Percentiles rank a stretch among this genome's conserved stretches.
These are phyloP conservation scores for Endomychus coccineus DNA, from an alignment of 2,888 invertebrate genomes.

Conservation along the genomic window DNA sequence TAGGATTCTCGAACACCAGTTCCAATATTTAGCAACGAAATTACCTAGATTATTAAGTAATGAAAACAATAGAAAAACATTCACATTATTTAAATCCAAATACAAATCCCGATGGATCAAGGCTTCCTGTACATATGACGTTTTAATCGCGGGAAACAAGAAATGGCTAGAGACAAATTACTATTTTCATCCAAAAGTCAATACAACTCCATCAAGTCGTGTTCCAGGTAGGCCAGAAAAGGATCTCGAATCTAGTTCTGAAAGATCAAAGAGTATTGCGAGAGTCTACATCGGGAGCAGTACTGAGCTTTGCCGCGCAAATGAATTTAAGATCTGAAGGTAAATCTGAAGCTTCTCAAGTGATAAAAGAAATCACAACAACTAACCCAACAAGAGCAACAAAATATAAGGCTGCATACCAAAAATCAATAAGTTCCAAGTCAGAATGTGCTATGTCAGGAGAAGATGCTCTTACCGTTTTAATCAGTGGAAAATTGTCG, in stretches of 20 bases:
- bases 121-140: too few relatives aligned
- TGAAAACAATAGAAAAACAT: too few relatives aligned
- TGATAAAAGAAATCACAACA: conserved; percentile 18
- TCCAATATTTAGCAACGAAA: too few relatives aligned
- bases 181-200: conserved; percentile 20
- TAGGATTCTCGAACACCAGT: too few relatives aligned
- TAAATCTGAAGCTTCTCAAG: conserved; percentile 19
- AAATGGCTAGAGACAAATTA: too few relatives aligned
- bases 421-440: not conserved
- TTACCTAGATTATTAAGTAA: too few relatives aligned
- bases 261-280: conserved; percentile 18
- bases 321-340: conserved; percentile 20
- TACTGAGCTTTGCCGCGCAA: conserved; percentile 18
- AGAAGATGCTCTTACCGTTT: conserved; percentile 24
- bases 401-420: not conserved
- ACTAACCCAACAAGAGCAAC: not conserved
- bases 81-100: too few relatives aligned
- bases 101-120: too few relatives aligned
- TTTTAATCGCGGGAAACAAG: too few relatives aligned
- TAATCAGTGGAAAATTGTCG: conserved; percentile 25
- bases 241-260: conserved; percentile 14
- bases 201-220: conserved; percentile 11
- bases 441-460: conserved; percentile 15
- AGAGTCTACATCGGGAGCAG: conserved; percentile 14
- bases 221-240: conserved; percentile 18